A percentile compares a stretch with the other conserved stretches of the same genome.
Conservation (phyloP, 2,888 invertebrate species). For the Morinoia aosen region DNA sequence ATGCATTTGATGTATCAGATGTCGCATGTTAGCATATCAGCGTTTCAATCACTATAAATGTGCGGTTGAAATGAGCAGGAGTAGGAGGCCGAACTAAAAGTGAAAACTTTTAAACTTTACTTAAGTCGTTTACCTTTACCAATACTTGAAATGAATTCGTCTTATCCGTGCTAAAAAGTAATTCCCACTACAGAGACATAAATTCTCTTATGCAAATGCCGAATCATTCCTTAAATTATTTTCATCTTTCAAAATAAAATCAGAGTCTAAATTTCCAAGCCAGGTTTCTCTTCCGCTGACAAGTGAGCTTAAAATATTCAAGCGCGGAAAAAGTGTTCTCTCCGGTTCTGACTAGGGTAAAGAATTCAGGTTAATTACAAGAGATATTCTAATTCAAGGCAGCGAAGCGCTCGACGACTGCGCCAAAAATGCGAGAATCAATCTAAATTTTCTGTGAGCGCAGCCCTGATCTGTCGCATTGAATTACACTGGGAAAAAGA, state of each 20-base stretch:
- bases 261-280: not conserved
- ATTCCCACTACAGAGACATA: not conserved
- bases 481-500: conserved; percentile 47
- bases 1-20: not conserved
- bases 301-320: not conserved
- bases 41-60: not conserved
- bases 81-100: too few relatives aligned
- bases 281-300: not conserved
- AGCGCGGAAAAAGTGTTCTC: not conserved
- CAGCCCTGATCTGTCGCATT: conserved; percentile 8
- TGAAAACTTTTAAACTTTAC: not conserved
- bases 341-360: not conserved
- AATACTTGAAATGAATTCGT: not conserved
- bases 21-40: not conserved
- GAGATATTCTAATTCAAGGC: conserved; percentile 9
- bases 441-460: conserved; percentile 19
- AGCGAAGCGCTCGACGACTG: not conserved
- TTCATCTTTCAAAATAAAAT: not conserved
- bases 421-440: conserved; percentile 14
- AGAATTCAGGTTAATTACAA: conserved; percentile 17
- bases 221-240: not conserved
- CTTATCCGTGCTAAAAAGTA: not conserved
- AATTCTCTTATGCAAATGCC: not conserved
- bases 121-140: not conserved
- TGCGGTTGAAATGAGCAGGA: too few relatives aligned